These are phyloP conservation scores for Hipposideros armiger DNA, from an alignment of 2,113 vertebrate genomes.

Conservation along the genomic window DNA sequence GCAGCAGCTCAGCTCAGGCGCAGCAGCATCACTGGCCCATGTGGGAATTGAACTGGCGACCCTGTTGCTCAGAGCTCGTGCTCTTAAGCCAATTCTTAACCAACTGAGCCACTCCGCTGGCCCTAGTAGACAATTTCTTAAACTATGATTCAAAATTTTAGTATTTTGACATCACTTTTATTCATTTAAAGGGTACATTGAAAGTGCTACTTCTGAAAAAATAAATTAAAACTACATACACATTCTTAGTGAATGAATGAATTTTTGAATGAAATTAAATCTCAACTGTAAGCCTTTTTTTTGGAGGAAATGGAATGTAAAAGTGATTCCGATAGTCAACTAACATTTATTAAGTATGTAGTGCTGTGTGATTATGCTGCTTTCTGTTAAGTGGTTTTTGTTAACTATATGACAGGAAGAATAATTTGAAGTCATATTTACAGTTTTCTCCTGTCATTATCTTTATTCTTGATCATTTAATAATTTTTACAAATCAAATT, in stretches of 20 bases:
- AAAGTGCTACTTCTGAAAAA: slow-evolving; percentile 64
- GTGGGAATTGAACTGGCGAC: too few species aligned
- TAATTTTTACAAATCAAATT: slow-evolving; percentile 45
- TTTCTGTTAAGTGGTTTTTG: slow-evolving; percentile 15
- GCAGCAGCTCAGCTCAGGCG: too few species aligned
- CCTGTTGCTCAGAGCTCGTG: too few species aligned
- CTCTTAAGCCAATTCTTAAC: too few species aligned
- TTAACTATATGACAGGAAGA: background rate
- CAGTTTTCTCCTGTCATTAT: slow-evolving; percentile 31
- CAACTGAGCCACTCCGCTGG: too few species aligned
- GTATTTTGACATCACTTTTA: slow-evolving; percentile 29
- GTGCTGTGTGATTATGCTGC: background rate
- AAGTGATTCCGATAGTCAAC: background rate
- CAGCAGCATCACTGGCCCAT: too few species aligned
- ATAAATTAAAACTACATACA: slow-evolving; percentile 16
- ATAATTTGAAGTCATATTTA: slow-evolving; percentile 32
- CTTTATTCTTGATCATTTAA: slow-evolving; percentile 43
- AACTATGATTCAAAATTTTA: background rate
- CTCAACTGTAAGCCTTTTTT: background rate
- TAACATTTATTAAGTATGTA: background rate
- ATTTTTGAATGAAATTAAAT: slow-evolving; percentile 65
- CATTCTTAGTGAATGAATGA: slow-evolving; percentile 20
- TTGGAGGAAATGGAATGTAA: background rate
- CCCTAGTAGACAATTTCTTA: background rate
- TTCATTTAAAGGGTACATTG: slow-evolving; percentile 31